A percentile compares a stretch with the other conserved stretches of the same genome.
Conservation (phyloP, 1,140 invertebrate species). For the Muscidifurax raptorellus region DNA sequence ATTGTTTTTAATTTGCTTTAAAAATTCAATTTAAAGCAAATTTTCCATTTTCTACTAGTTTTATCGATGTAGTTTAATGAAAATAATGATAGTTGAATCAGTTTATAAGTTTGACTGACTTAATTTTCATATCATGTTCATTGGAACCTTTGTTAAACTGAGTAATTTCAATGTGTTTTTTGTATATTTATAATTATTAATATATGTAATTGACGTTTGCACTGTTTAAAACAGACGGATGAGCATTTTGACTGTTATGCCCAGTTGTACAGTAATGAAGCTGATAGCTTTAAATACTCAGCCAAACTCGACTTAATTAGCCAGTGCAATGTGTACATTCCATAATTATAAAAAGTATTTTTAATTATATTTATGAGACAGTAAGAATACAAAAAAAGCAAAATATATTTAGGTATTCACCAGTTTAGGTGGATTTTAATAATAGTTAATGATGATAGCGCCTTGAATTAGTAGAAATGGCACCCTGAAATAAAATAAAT, state of each 20-base stretch:
- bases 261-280: background rate
- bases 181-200: conserved; percentile 21
- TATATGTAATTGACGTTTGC: background rate
- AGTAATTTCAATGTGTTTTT: conserved; percentile 10
- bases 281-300: background rate
- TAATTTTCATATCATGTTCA: conserved; percentile 15
- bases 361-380: conserved; percentile 57
- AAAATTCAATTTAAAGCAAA: background rate
- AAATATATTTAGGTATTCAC: conserved; percentile 59
- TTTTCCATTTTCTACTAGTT: background rate
- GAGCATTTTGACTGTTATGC: background rate
- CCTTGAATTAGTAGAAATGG: conserved; percentile 21
- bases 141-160: conserved; percentile 20
- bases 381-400: conserved; percentile 21
- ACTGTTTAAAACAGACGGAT: background rate
- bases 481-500: background rate
- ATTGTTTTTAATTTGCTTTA: background rate
- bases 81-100: background rate
- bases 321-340: conserved; percentile 49
- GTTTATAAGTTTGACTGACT: background rate
- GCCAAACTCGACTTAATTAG: conserved; percentile 41
- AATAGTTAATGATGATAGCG: conserved; percentile 13
- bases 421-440: conserved; percentile 46
- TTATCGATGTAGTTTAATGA: background rate
- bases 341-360: conserved; percentile 61